Evolutionary conservation across 2,113 vertebrate species (phyloP), one percentile per base, ranked within the genome.

Genomic region (Zosterops borbonicus): DNA sequence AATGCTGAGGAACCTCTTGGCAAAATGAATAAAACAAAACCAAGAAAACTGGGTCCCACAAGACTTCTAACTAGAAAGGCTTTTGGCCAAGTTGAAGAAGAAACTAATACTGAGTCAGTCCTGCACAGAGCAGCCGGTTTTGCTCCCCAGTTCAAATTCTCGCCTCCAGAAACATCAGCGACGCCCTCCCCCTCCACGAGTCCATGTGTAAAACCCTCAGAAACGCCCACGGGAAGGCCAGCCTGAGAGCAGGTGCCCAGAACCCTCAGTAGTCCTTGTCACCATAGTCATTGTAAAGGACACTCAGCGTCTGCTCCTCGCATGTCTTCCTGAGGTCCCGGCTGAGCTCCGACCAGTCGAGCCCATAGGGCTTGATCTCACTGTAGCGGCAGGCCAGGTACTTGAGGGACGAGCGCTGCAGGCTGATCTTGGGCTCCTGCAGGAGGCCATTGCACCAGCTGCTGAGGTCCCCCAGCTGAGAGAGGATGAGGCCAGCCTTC

Each of bases 281-380:
- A 33, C 99, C 99, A 33, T 99, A 99, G 97, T 99, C 99, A 25
- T 99, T 99, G 96, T 99, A 99, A 91, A 99, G 98, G 91, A 99
- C 98, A 1, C 98, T 98, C 76, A 99, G 98, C 14, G 97, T 98
- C 97, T 99, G 99, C 94, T 99, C 98, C 69, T 99, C 99, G 7
- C 99, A 99, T 0, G 99, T 99, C 97, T 99, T 99, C 96, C 98
- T 98, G 37, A 99, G 98, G 93, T 99, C 99, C 53, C 98, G 98
- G 92, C 98, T 98, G 94, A 99, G 98, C 95, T 99, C 98, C 1
- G 98, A 98, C 99, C 99, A 99, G 97, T 99, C 98, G 11, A 99
- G 97, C 73, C 99, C 98, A 5, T 99, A 99, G 63, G 98, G 98
- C 95, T 99, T 99, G 96, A 99, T 99, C 97, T 99, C 99, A 1